Evolutionary conservation across 2,888 invertebrate genomes (phyloP), one percentile per base, ranked within the genome.

Genomic region (Mechanitis mazaeus): DNA sequence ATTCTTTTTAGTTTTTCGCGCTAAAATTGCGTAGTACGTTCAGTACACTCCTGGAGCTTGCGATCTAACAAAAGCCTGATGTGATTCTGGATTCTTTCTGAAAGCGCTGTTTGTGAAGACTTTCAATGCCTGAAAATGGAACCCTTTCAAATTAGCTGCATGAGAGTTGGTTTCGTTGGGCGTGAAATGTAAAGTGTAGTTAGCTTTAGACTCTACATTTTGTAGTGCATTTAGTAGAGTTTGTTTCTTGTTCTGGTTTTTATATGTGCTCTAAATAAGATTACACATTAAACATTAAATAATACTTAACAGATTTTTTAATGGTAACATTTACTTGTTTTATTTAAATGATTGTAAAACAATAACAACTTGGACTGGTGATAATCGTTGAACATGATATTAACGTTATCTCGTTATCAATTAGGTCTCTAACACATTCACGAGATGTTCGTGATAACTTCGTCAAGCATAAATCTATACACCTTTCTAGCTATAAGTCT

Each of bases 1-100:
- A 69, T 78, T 75, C 78, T 80, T 78, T 83, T 83, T 79, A 81
- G 82, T 80, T 82, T 82, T 77, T 75, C 71, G 73, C 72, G 72
- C 68, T 73, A 77, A 79, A 75, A 81, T 84, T 80, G 74, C 78
- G 73, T 80, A 72, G 75, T 75, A 73, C 72, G 71, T 71, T 69
- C 74, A 78, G 54, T 28, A 42, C 54, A 56, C 62, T 58, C 55
- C 50, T 54, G 28, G 20, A 58, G 69, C 61, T 68, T 64, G 35
- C 35, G 65, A 71, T 70, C 70, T 68, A 64, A 66, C 64, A 66
- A 68, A 68, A 68, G 61, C 61, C 54, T 55, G 60, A 64, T 60
- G 64, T 58, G 63, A 64, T 68, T 68, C 59, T 54, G 53, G 66
- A 65, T 67, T 61, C 60, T 61, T 60, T 58, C 61, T 59, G 59